Conservation (phyloP, 64 coral and sea anemone genomes). For the Exaiptasia diaphana region DNA sequence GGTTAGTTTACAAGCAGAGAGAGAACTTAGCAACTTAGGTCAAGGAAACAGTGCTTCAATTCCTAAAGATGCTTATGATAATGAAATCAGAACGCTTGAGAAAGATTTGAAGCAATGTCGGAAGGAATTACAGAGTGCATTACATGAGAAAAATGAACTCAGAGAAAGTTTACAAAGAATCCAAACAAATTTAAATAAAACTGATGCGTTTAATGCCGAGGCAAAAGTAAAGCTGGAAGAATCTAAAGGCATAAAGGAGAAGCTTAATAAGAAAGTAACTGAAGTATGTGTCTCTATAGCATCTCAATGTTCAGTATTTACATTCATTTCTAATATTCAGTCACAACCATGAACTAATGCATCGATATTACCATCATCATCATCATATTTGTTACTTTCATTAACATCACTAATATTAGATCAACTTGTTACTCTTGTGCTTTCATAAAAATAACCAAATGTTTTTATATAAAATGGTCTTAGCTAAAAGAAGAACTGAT, state of each 20-base stretch:
- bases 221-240: slow-evolving; percentile 69
- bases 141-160: slow-evolving; percentile 43
- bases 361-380: too few relatives aligned
- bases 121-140: slow-evolving; percentile 57
- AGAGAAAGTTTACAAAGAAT: slow-evolving; percentile 64
- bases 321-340: too few relatives aligned
- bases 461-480: too few relatives aligned
- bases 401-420: too few relatives aligned
- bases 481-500: slow-evolving; percentile 73
- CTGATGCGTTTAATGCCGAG: slow-evolving; percentile 40
- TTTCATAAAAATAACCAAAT: background rate
- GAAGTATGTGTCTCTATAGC: too few relatives aligned
- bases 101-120: slow-evolving; percentile 53
- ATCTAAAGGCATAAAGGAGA: slow-evolving; percentile 64
- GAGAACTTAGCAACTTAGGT: slow-evolving; percentile 49
- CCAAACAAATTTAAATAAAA: slow-evolving; percentile 49
- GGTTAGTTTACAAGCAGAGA: slow-evolving; percentile 82
- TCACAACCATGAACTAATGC: too few relatives aligned
- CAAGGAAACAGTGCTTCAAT: slow-evolving; percentile 33
- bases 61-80: slow-evolving; percentile 90
- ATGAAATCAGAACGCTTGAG: slow-evolving; percentile 79
- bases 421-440: too few relatives aligned
- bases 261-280: slow-evolving; percentile 67
- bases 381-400: too few relatives aligned
- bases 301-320: too few relatives aligned